Base-by-base conservation (phyloP, 2,797 vertebrate species). In the Rhodeus uyekii region DNA sequence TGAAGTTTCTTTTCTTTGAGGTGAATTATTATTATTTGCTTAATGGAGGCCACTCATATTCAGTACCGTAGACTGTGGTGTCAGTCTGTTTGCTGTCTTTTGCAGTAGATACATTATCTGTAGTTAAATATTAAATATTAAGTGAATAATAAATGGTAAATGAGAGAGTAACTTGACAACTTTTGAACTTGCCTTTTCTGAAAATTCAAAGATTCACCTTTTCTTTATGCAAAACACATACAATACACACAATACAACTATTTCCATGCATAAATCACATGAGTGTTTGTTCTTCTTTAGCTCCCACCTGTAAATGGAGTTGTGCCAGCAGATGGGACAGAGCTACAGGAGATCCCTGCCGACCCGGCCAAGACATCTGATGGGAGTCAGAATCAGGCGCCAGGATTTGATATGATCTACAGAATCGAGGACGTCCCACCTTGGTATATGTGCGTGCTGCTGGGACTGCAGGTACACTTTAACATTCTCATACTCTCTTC, bases 391-490 rank as follows among this genome's bases (percentile, higher is more conserved):
- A 9, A 1, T 4, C 84, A 88, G 78, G n/a, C 1, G 22, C 42
- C 34, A 0, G 90, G 77, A n/a, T 86, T 93, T 76, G 96, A 98
- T 81, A 99, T 99, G 97, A 92, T 99, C 85, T 99, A 99, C 90
- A 95, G 84, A 83, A 96, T 98, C 0, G 98, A 99, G 87, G 98
- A 99, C 0, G 93, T 96, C 53, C 98, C 98, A 0, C 97, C 97
- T 3, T 99, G 98, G 97, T 98, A 99, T 85, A 93, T 99, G 87
- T 98, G 97, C 87, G 87, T 96, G 83, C 92, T 99, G 36, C 94
- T 99, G 19, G 98, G 97, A 88, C 95, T 99, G 84, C 98, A 99
- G 97, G 98, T 98, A 91, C 1, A 71, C 14, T 16, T 19, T 48
- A 48, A 13, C 29, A 4, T 73, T 74, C 55, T 81, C 9, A 18